Base-by-base conservation (phyloP, 2,797 vertebrate genomes). In the Gymnothorax reevesii region DNA sequence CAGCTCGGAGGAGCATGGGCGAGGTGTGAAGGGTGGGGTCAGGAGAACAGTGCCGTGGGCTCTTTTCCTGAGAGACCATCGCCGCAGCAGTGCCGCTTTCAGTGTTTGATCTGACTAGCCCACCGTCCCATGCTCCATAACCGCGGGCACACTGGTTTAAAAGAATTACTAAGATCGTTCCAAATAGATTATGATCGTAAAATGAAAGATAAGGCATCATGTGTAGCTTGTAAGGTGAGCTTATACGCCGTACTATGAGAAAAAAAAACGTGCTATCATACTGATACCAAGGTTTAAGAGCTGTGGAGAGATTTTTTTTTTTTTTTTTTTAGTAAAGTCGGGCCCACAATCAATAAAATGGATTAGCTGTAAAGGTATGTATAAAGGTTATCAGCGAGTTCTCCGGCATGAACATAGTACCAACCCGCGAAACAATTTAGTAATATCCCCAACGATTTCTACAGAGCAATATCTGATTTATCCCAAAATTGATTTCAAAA, bases 281-380 rank as follows among this genome's bases (percentile, higher is more conserved):
- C 91, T 89, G 93, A 95, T 94, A 93, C 20, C 84, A 86, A 7
- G 55, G 90, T 92, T 90, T 92, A 92, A 93, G 94, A 87, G 93
- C 93, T 90, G 89, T 85, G 84, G 90, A 88, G 87, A 73, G 57
- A n/a, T n/a, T n/a, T n/a, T n/a, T n/a, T n/a, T n/a, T 64, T 84
- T 85, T 85, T 79, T 87, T 88, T 88, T 88, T 89, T 87, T 33
- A 86, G 86, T n/a, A 25, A 92, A 94, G 93, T 90, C 91, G 90
- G 91, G 91, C 92, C 92, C 89, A 92, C 93, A 93, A 94, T 95
- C 95, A 94, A 94, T 95, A 95, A 94, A 94, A 95, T 95, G 93
- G 94, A 95, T 95, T 94, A 94, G 93, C 93, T 92, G 92, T 92
- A 93, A 91, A 91, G 90, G 91, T 93, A 93, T 92, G 93, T 93